Evolutionary conservation across 2,888 invertebrate species (phyloP), one percentile per base, ranked within the genome.

Genomic region (Sminthurides aquaticus): DNA sequence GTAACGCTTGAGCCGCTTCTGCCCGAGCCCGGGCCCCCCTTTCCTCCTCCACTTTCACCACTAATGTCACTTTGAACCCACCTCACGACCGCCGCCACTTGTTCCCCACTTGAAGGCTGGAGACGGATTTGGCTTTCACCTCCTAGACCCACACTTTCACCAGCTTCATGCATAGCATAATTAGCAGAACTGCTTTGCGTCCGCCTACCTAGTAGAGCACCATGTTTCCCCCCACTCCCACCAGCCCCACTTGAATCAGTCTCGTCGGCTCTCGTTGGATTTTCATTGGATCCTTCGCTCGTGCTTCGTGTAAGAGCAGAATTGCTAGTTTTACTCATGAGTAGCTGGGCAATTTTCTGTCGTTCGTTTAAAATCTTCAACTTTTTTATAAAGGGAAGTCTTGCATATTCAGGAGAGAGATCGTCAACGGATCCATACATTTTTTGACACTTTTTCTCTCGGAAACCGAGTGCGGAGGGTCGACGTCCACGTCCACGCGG

Each of bases 291-390:
- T 75, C 91, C 91, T 76, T 91, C 81, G 75, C 90, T 91, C 65
- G 89, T 88, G 78, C 90, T 91, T 68, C 91, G 82, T 67, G 84
- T 84, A 77, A 86, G 85, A 27, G 89, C 86, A 15, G 86, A 88
- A 29, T 65, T 69, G 15, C 66, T 62, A 2, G 67, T 62, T 64
- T 73, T 73, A 34, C 66, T 69, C 54, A 69, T 59, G n/a, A 74
- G 67, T 56, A 91, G 80, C 77, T 90, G 90, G 34, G 88, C 90
- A 68, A 91, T 79, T 79, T 91, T 91, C 77, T 91, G 91, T 11
- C 91, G 83, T 79, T 91, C 91, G 78, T 91, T 91, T 57, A 91
- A 81, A 74, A 92, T 91, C 81, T 91, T 91, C 58, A 91, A 80
- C 75, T 91, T 90, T 79, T 91, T 91, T 0, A 91, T 91, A 77